A percentile compares a stretch with the other conserved stretches of the same genome.
These are phyloP conservation scores for Phyllotis vaccarum DNA, from an alignment of 2,797 vertebrate genomes.

Conservation along the genomic window DNA sequence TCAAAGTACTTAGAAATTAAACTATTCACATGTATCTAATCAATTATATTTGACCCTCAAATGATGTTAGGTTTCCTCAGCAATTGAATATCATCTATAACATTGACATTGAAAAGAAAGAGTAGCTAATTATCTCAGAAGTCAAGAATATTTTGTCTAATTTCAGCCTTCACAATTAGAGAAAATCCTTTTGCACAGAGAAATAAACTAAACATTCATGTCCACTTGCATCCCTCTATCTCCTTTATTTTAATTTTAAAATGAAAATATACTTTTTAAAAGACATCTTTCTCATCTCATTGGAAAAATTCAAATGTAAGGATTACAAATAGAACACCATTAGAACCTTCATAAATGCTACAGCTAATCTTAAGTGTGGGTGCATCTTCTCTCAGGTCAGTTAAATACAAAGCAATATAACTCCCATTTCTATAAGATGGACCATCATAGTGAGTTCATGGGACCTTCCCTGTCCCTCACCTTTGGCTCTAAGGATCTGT, in stretches of 20 bases:
- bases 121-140: not conserved
- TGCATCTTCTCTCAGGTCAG: not conserved
- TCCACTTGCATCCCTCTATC: not conserved
- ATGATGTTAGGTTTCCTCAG: not conserved
- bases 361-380: conserved; percentile 20
- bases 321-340: not conserved
- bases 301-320: conserved; percentile 33
- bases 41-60: not conserved
- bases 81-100: not conserved
- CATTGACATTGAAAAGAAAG: conserved; percentile 13
- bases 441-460: not conserved
- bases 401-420: not conserved
- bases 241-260: conserved; percentile 42
- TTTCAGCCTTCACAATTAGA: conserved; percentile 2
- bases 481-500: conserved; percentile 11
- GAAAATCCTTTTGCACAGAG: not conserved
- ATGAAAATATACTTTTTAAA: conserved; percentile 42
- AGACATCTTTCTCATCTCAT: not conserved
- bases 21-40: not conserved
- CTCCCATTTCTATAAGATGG: not conserved
- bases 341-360: not conserved
- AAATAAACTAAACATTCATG: not conserved
- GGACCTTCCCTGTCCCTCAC: not conserved
- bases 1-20: conserved; percentile 20
- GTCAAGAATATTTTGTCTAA: conserved; percentile 4